Conservation (phyloP, 2,888 invertebrate genomes). For the Tribolium freemani region DNA sequence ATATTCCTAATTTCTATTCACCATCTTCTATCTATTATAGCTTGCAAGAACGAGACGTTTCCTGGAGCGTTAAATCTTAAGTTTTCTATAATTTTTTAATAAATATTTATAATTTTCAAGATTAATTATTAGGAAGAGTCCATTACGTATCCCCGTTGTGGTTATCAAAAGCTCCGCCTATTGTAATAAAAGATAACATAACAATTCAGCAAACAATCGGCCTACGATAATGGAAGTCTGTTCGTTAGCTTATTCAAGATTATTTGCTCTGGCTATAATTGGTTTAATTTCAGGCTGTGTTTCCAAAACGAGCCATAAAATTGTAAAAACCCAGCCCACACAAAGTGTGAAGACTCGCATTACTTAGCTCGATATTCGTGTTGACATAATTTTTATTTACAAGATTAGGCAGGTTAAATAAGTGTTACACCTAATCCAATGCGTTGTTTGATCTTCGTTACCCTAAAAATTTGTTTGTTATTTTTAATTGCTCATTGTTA, state of each 20-base stretch:
- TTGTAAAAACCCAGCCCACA: constrained; percentile 25
- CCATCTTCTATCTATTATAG: not conserved
- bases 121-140: constrained; percentile 5
- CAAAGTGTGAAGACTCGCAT: not conserved
- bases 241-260: constrained; percentile 34
- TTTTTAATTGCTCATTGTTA: not conserved
- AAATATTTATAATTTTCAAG: constrained; percentile 16
- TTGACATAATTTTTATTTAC: constrained; percentile 9
- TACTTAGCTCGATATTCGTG: not conserved
- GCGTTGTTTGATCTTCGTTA: not conserved
- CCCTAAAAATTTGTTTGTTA: not conserved
- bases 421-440: not conserved
- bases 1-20: not conserved
- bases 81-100: constrained; percentile 8
- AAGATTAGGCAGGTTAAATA: not conserved
- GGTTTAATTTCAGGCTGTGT: constrained; percentile 29
- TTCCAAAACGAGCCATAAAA: constrained; percentile 29
- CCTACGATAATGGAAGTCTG: constrained; percentile 33
- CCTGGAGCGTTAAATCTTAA: not conserved
- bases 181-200: constrained; percentile 38
- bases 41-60: not conserved
- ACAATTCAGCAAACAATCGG: constrained; percentile 36
- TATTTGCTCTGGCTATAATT: constrained; percentile 32
- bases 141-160: constrained; percentile 13
- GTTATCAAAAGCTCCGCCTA: constrained; percentile 35